Evolutionary conservation across 2,888 invertebrate species (phyloP).

Genomic region (Syritta pipiens): DNA sequence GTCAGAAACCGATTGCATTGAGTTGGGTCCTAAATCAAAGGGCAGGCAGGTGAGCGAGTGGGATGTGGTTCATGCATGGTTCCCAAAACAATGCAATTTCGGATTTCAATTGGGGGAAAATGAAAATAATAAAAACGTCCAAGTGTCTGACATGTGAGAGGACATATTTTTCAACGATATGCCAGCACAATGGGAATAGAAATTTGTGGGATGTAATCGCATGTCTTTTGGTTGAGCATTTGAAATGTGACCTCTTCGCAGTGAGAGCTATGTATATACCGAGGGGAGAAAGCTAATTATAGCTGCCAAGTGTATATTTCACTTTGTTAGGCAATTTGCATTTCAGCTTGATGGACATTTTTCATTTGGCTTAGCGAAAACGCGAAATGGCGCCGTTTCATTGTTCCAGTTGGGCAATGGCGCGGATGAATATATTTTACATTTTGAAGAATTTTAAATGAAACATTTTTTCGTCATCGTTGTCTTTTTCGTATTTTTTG

Average conservation of each 20-base stretch:
- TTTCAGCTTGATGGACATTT: slow-evolving; percentile 17
- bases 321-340: slow-evolving; percentile 18
- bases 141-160: too few species aligned
- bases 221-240: not conserved
- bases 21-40: slow-evolving; percentile 3
- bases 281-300: not conserved
- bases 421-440: slow-evolving; percentile 8
- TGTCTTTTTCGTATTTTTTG: too few species aligned
- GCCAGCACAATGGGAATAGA: too few species aligned
- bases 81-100: too few species aligned
- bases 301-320: not conserved
- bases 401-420: slow-evolving; percentile 1
- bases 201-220: not conserved
- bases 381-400: not conserved
- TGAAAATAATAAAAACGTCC: too few species aligned
- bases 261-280: not conserved
- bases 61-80: too few species aligned
- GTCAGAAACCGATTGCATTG: slow-evolving; percentile 14
- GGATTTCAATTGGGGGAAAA: too few species aligned
- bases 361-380: slow-evolving; percentile 10
- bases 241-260: not conserved
- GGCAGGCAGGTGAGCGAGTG: too few species aligned
- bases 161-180: too few species aligned
- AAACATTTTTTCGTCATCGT: too few species aligned
- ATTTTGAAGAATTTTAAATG: slow-evolving; percentile 3